phyloP scores from a whole-genome alignment of 2,113 vertebrate genomes.

The Chinchilla lanigera region DNA sequence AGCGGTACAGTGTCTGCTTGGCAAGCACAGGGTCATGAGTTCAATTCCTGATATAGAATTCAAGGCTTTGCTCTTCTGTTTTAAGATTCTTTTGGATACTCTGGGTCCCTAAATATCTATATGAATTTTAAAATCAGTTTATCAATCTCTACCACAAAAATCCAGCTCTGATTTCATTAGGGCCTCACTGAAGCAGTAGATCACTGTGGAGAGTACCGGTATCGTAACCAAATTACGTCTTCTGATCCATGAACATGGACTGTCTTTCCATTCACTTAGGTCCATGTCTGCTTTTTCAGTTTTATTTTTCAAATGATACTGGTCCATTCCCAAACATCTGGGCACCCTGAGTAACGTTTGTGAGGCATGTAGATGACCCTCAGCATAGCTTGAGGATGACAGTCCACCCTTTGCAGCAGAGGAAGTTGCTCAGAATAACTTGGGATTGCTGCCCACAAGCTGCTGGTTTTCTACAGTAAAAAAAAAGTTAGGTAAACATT shows the following conservation, averaged over 20 bases:
- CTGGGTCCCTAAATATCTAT: not conserved
- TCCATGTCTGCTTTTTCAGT: not conserved
- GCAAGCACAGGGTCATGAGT: too few species aligned
- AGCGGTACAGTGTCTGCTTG: too few species aligned
- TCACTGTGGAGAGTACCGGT: not conserved
- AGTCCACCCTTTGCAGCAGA: not conserved
- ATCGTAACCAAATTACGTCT: not conserved
- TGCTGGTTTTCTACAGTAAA: not conserved
- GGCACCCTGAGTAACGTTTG: not conserved
- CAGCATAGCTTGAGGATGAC: not conserved
- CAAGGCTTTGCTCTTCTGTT: not conserved
- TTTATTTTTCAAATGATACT: slow-evolving; percentile 25
- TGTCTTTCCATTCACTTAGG: not conserved
- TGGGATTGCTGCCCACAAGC: not conserved
- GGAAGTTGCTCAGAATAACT: not conserved
- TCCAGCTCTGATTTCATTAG: not conserved
- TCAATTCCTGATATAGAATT: too few species aligned
- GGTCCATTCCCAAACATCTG: not conserved
- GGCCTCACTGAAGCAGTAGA: not conserved
- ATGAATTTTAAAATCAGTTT: slow-evolving; percentile 6
- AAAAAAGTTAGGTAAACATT: not conserved
- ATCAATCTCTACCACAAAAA: not conserved
- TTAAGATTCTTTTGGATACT: not conserved
- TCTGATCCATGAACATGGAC: not conserved
- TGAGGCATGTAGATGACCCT: not conserved